A percentile compares a stretch with the other conserved stretches of the same genome.
Conservation (phyloP, 1,140 invertebrate species). For the Antheraea mylitta region DNA sequence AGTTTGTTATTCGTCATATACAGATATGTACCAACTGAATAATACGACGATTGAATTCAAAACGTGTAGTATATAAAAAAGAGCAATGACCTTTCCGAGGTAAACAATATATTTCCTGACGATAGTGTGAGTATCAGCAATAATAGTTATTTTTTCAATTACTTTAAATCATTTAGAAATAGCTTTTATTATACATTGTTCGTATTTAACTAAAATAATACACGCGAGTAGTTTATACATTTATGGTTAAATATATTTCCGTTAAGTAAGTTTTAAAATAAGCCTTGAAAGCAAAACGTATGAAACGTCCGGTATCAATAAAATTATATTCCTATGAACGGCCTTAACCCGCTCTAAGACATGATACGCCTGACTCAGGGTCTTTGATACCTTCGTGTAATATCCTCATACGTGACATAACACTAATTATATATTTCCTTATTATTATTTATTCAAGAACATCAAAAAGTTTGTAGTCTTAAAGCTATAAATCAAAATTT, state of each 20-base stretch:
- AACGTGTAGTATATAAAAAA: no score
- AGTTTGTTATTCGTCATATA: no score
- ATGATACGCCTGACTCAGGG: background rate
- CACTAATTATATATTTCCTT: background rate
- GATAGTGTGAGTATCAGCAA: no score
- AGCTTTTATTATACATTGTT: no score
- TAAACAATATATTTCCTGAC: no score
- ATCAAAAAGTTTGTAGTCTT: background rate
- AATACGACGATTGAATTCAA: no score
- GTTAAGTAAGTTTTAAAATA: background rate
- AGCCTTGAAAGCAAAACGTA: background rate
- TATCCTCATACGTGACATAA: conserved; percentile 1
- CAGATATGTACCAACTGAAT: no score
- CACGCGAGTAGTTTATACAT: background rate
- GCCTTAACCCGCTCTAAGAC: background rate
- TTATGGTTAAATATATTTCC: background rate
- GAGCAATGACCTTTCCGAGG: no score
- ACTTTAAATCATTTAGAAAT: no score
- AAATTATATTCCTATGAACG: background rate
- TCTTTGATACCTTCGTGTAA: background rate
- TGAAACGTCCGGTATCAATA: background rate
- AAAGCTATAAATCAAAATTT: background rate
- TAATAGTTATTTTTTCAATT: no score
- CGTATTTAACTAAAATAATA: no score
- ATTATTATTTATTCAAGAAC: background rate